Evolutionary conservation across 2,888 invertebrate species (phyloP).

Genomic region (Troides helena): DNA sequence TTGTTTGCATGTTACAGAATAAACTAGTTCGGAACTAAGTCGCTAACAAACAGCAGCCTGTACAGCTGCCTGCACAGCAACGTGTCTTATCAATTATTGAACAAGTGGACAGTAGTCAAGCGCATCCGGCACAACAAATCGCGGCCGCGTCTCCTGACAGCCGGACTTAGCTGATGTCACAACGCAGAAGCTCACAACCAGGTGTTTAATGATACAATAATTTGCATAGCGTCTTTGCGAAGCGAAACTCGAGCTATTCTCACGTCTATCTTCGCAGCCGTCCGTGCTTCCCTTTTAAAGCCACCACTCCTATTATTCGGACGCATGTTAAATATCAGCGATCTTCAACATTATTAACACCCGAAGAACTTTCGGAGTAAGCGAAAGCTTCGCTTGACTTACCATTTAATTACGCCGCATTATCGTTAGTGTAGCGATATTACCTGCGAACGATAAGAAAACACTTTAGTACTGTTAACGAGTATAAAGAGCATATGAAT

Average conservation of each 20-base stretch:
- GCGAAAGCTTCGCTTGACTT: conserved; percentile 40
- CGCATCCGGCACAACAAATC: conserved; percentile 27
- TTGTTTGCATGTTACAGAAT: conserved; percentile 11
- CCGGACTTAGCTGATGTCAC: conserved; percentile 56
- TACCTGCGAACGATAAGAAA: conserved; percentile 65
- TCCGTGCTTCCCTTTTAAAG: conserved; percentile 59
- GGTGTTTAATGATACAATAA: conserved; percentile 79
- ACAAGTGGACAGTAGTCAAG: conserved; percentile 25
- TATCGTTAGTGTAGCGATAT: conserved; percentile 52
- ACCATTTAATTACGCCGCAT: conserved; percentile 56
- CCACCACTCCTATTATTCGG: conserved; percentile 55
- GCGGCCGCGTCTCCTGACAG: conserved; percentile 34
- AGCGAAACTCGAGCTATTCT: conserved; percentile 64
- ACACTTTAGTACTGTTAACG: conserved; percentile 47
- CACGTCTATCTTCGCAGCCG: conserved; percentile 63
- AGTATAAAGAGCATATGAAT: conserved; percentile 45
- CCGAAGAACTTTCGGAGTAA: conserved; percentile 32
- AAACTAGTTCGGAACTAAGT: conserved; percentile 21
- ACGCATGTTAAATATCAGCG: conserved; percentile 47
- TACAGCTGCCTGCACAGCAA: conserved; percentile 4
- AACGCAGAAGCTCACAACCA: conserved; percentile 64
- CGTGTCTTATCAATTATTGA: conserved; percentile 25
- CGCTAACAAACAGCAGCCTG: conserved; percentile 16
- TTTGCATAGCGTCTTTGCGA: conserved; percentile 72
- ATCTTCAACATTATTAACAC: conserved; percentile 32